Base-by-base conservation (phyloP, 2,797 vertebrate genomes). In the Darevskia nairensis region DNA sequence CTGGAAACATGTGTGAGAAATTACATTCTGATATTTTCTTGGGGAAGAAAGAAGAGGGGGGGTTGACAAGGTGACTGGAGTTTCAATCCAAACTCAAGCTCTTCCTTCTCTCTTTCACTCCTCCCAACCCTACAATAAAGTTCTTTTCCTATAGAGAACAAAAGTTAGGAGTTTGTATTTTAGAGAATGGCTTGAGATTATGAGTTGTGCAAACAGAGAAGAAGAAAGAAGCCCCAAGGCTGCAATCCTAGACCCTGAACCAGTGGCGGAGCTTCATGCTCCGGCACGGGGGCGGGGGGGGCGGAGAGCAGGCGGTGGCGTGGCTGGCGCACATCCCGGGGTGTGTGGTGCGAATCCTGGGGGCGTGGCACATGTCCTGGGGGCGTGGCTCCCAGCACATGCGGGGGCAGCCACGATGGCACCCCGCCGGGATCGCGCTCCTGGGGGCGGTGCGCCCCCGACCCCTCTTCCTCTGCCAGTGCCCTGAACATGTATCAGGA, bases 1-100 rank as follows among this genome's bases (percentile, higher is more conserved):
- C 77, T 74, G 75, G 78, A 72, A 41, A 88, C 39, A 91, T 86
- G 86, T 50, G 91, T 32, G 25, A 91, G 81, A 89, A 93, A 93
- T 32, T 86, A 85, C 76, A 44, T 27, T 6, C 82, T 61, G 50
- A 88, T 17, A 64, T 90, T 90, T 95, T 95, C 87, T 88, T 69
- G 86, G 89, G 84, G 93, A 89, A 77, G 21, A 25, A 74, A 21
- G 46, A 50, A 50, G 46, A 11, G 8, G 2, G 6, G 1, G 89
- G 32, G 6, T 90, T n/a, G 5, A 88, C 85, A 89, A 32, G 59
- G 78, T 0, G 0, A 4, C 81, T 13, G 35, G 72, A 85, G 15
- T 61, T 85, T 76, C 32, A 59, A 27, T 21, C 44, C 25, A 29
- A 79, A 79, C 25, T 32, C 32, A 41, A 55, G 69, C 32, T 32